Evolutionary conservation across 2,888 invertebrate genomes (phyloP), one percentile per base, ranked within the genome.

Genomic region (Caenorhabditis panamensis): DNA sequence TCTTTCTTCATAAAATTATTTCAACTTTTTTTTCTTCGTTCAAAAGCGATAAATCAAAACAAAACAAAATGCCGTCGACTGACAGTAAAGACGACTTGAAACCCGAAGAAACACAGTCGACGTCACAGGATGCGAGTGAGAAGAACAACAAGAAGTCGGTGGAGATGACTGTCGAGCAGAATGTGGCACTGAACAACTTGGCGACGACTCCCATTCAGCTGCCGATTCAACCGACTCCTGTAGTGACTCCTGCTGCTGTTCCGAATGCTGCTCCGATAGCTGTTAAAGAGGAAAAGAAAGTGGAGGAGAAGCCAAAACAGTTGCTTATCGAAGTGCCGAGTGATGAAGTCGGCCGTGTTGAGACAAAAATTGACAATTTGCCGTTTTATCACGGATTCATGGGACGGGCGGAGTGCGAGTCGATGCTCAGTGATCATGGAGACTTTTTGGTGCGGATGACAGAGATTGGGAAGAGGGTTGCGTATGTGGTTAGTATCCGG

Each of bases 341-440:
- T 16, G 82, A 84, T 47, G 82, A 82, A 53, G 79, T 82, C 22
- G 82, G 84, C 11, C 49, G 81, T 0, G 71, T 84, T 4, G 76
- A 79, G 37, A 66, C 69, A 1, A 53, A 69, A 28, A 78, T 84
- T 28, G 84, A 84, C n/a, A 82, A 85, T 69, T 53, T 82, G 36
- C 76, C 73, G 8, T 84, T 66, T 49, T 84, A 80, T 49, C 84
- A 83, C 36, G 86, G 86, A 31, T 84, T 81, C 71, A 71, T 86
- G 71, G 80, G 75, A 11, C 22, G 76, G 41, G 71, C 28, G 0
- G 86, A 86, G 36, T 61, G 72, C n/a, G 79, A 82, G 18, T 18
- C 73, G 18, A 56, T 83, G 71, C 49, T 86, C 24, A 58, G 36
- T 9, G 53, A 77, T 31, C 72, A 83, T 28, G 86, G 86, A 8